Percentiles rank a stretch among this genome's conserved stretches.
Conservation (phyloP, 2,888 invertebrate species). For the Halocaridina rubra region DNA sequence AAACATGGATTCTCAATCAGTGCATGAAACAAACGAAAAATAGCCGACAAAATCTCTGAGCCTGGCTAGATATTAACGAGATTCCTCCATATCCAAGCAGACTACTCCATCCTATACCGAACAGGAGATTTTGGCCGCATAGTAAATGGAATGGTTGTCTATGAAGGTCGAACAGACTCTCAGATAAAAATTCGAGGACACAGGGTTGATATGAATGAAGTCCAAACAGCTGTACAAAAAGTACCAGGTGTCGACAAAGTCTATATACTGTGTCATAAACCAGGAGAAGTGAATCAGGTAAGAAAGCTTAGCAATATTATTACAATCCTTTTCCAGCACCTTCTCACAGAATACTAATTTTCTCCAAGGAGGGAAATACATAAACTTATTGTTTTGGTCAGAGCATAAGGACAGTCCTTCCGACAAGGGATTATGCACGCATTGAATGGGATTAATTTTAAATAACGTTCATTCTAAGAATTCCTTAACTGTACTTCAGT, state of each 20-base stretch:
- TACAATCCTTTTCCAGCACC: not conserved
- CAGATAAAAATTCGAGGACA: constrained; percentile 89
- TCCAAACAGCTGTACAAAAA: constrained; percentile 78
- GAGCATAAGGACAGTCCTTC: too few relatives aligned
- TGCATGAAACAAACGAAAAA: too few relatives aligned
- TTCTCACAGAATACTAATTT: not conserved
- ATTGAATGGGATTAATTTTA: too few relatives aligned
- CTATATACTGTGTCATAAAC: constrained; percentile 82
- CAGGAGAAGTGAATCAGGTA: constrained; percentile 75
- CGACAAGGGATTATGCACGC: too few relatives aligned
- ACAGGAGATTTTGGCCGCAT: constrained; percentile 87
- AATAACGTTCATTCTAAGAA: too few relatives aligned
- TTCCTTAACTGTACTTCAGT: too few relatives aligned
- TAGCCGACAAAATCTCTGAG: too few relatives aligned
- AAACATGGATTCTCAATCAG: too few relatives aligned
- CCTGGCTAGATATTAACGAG: too few relatives aligned
- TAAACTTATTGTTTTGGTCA: too few relatives aligned
- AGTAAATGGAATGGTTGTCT: constrained; percentile 75
- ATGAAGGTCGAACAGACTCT: constrained; percentile 80
- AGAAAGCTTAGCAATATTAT: not conserved
- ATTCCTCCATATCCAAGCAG: too few relatives aligned
- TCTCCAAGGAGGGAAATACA: too few relatives aligned
- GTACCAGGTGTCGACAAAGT: constrained; percentile 79
- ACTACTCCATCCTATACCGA: constrained; percentile 74
- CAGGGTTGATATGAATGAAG: constrained; percentile 85